A percentile compares a stretch with the other conserved stretches of the same genome.
Conservation (phyloP, 92 coral and sea anemone species). For the Phenganax stokvisi region DNA sequence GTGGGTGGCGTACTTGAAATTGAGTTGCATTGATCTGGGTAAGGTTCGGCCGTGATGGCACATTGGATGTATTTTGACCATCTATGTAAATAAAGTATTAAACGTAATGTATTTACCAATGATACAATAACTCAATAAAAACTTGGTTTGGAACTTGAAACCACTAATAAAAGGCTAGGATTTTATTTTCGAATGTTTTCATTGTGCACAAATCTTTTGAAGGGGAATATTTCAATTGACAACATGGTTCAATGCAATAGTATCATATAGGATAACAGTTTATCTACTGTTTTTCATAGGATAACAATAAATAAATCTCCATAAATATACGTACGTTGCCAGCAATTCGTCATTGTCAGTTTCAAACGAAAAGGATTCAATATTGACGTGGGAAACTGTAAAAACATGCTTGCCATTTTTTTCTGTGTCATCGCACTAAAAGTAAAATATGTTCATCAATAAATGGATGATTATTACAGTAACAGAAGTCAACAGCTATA, state of each 20-base stretch:
- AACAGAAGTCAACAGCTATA: not conserved
- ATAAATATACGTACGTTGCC: constrained; percentile 46
- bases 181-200: no score
- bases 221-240: not conserved
- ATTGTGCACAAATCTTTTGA: no score
- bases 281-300: no score
- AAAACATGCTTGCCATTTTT: constrained; percentile 55
- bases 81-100: constrained; percentile 42
- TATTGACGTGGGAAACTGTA: constrained; percentile 69
- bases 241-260: not conserved
- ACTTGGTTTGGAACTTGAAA: no score
- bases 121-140: not conserved
- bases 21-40: not conserved
- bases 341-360: constrained; percentile 57
- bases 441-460: not conserved
- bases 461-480: no score
- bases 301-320: no score
- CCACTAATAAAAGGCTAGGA: no score
- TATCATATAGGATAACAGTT: no score
- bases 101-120: not conserved
- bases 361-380: constrained; percentile 56
- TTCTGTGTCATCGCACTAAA: constrained; percentile 65
- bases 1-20: constrained; percentile 18
- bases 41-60: constrained; percentile 68
- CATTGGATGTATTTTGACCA: constrained; percentile 66